phyloP scores from a whole-genome alignment of 2,797 vertebrate species.

The Lates japonicus region DNA sequence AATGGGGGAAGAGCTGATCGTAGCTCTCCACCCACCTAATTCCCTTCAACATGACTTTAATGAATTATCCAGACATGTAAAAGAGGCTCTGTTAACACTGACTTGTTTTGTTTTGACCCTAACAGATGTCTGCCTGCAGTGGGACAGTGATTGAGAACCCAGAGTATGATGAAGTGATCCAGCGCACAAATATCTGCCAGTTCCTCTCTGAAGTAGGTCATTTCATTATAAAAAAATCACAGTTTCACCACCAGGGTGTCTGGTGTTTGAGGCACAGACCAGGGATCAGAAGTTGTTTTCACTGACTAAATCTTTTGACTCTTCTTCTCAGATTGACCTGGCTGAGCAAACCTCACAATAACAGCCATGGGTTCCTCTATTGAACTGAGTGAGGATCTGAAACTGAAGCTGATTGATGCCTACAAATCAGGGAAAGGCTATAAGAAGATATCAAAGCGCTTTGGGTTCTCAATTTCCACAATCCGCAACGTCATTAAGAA shows the following conservation, averaged over 20 bases:
- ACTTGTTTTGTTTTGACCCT: too few species aligned
- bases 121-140: too few species aligned
- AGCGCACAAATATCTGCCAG: too few species aligned
- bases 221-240: too few species aligned
- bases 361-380: conserved; percentile 17
- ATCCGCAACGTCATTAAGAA: conserved; percentile 22
- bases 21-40: too few species aligned
- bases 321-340: neutral
- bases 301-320: neutral
- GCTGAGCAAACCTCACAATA: too few species aligned
- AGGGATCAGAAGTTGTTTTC: neutral
- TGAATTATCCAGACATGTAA: too few species aligned
- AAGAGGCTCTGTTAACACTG: too few species aligned
- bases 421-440: conserved; percentile 23
- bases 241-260: neutral
- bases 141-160: conserved; percentile 47
- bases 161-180: too few species aligned
- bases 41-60: too few species aligned
- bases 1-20: too few species aligned
- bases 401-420: conserved; percentile 18
- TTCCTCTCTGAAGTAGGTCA: too few species aligned
- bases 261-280: neutral
- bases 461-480: conserved; percentile 27
- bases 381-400: conserved; percentile 17
- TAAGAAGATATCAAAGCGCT: conserved; percentile 33